These are phyloP conservation scores for Nesoenas mayeri DNA, from an alignment of 2,113 vertebrate species.

Conservation along the genomic window DNA sequence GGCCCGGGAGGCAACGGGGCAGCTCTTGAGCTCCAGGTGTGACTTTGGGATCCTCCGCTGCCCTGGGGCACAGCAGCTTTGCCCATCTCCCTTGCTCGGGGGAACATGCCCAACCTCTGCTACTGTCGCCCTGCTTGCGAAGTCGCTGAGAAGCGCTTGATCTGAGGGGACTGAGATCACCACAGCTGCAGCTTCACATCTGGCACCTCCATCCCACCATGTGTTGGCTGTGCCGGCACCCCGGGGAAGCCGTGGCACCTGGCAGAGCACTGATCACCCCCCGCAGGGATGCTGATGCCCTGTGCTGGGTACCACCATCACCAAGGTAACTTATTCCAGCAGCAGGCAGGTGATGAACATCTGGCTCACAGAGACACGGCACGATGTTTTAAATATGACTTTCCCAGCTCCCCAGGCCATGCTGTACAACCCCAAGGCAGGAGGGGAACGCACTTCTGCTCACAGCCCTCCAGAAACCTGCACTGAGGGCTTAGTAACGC, in stretches of 20 bases:
- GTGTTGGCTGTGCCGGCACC: fast-evolving
- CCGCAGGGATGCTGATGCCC: neutral
- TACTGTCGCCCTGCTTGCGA: neutral
- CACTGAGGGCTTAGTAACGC: neutral
- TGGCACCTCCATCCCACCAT: fast-evolving
- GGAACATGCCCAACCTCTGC: neutral
- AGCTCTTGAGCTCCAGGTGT: neutral
- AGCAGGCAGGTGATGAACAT: neutral
- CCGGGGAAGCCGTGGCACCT: neutral
- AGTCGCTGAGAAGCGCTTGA: neutral
- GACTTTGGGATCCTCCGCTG: neutral
- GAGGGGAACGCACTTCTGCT: neutral
- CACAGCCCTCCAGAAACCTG: fast-evolving
- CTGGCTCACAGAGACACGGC: fast-evolving
- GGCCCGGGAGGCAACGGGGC: neutral
- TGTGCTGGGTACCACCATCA: fast-evolving
- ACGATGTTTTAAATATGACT: neutral
- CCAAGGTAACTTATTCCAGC: neutral
- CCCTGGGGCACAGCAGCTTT: neutral
- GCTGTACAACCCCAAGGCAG: fast-evolving
- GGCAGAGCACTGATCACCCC: neutral
- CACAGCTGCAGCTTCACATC: neutral
- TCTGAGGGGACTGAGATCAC: neutral
- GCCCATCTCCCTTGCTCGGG: fast-evolving
- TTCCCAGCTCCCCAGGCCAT: neutral